Percentiles rank a stretch among this genome's conserved stretches.
These are phyloP conservation scores for Drosophila murphyi DNA, from an alignment of 1,140 invertebrate genomes.

Conservation along the genomic window DNA sequence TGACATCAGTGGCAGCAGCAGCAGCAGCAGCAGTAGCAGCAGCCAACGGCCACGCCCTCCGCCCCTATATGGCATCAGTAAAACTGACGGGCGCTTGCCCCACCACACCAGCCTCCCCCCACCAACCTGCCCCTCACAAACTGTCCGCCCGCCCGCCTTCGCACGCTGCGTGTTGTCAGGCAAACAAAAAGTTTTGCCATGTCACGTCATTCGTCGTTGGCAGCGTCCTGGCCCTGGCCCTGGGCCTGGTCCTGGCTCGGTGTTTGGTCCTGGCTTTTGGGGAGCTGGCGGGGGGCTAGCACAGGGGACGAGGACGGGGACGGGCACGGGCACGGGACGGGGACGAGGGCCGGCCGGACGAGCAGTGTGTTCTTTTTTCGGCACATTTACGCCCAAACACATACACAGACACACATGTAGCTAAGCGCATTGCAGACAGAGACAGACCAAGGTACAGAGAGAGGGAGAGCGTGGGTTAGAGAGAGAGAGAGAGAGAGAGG, in stretches of 20 bases:
- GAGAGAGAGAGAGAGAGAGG: not conserved
- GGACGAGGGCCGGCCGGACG: slow-evolving; percentile 44
- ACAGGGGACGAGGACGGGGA: not conserved
- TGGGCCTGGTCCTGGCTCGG: slow-evolving; percentile 4
- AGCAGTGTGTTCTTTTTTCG: slow-evolving; percentile 53
- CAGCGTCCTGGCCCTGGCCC: slow-evolving; percentile 24
- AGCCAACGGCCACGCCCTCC: slow-evolving; percentile 56
- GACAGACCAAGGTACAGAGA: slow-evolving; percentile 3
- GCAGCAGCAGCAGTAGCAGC: slow-evolving; percentile 40
- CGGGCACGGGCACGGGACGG: slow-evolving; percentile 24
- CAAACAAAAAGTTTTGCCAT: slow-evolving; percentile 76
- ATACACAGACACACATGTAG: slow-evolving; percentile 15
- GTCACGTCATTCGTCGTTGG: slow-evolving; percentile 75
- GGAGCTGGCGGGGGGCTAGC: not conserved
- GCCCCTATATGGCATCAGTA: slow-evolving; percentile 25
- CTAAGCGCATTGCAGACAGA: slow-evolving; percentile 21
- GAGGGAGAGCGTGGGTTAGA: not conserved
- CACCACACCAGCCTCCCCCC: slow-evolving; percentile 2
- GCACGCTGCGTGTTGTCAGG: slow-evolving; percentile 68
- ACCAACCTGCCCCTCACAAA: slow-evolving; percentile 1
- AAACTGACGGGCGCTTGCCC: slow-evolving; percentile 17
- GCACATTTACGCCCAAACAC: slow-evolving; percentile 69
- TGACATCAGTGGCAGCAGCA: not conserved
- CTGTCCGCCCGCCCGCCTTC: not conserved
- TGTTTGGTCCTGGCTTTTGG: slow-evolving; percentile 2